Percentiles rank a stretch among this genome's conserved stretches.
Conservation (phyloP, 2,797 vertebrate species). For the Macrochelys suwanniensis region DNA sequence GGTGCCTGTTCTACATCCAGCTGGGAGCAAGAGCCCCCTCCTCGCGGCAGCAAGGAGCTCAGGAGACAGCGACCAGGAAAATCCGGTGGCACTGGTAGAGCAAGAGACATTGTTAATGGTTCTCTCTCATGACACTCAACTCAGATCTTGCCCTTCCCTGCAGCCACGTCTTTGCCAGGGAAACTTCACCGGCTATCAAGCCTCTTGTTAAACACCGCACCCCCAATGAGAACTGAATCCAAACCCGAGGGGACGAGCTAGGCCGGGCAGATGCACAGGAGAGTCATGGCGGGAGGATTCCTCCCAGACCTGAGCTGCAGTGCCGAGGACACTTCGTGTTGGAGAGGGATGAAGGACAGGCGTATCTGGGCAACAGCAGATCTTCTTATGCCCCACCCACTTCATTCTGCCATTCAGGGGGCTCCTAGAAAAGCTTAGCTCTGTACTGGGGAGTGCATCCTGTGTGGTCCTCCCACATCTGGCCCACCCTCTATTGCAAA, state of each 20-base stretch:
- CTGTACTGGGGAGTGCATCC: background rate
- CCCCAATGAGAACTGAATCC: background rate
- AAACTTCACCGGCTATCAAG: too few species aligned
- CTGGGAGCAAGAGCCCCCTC: too few species aligned
- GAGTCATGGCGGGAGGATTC: background rate
- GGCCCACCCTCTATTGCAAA: background rate
- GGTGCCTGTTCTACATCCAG: too few species aligned
- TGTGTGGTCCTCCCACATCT: background rate
- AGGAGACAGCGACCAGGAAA: too few species aligned
- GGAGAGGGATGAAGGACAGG: background rate
- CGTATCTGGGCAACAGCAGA: background rate
- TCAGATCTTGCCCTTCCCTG: too few species aligned
- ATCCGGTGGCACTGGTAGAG: too few species aligned
- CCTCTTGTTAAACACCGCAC: background rate
- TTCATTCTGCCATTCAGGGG: background rate
- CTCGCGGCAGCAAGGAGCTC: too few species aligned
- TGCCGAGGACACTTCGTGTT: too few species aligned
- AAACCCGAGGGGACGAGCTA: background rate
- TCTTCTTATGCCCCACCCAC: background rate
- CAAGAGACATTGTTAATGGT: too few species aligned
- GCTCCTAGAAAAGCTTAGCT: background rate
- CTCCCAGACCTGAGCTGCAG: too few species aligned
- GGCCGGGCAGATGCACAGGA: background rate
- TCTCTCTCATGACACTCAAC: too few species aligned
- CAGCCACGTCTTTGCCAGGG: too few species aligned